These are phyloP conservation scores for Mechanitis mazaeus DNA, from an alignment of 2,888 invertebrate genomes.

Conservation along the genomic window DNA sequence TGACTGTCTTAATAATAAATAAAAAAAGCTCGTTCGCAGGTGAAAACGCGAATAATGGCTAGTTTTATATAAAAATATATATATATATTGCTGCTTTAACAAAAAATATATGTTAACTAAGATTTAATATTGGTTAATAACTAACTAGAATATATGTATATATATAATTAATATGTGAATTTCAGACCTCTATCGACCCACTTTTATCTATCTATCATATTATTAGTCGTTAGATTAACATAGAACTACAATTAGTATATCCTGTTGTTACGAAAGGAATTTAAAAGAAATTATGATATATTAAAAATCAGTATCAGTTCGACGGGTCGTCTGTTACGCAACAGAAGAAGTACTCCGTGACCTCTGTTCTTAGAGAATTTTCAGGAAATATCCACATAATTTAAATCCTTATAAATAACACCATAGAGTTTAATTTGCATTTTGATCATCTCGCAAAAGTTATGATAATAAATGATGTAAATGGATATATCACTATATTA, in stretches of 20 bases:
- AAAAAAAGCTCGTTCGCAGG: no score
- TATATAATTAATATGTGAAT: neutral
- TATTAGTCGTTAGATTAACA: slow-evolving; percentile 10
- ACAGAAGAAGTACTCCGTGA: slow-evolving; percentile 26
- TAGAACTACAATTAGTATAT: slow-evolving; percentile 22
- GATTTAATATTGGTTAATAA: no score
- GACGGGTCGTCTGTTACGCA: slow-evolving; percentile 24
- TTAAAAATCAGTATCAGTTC: slow-evolving; percentile 22
- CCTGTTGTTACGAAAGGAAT: slow-evolving; percentile 24
- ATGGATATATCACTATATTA: no score
- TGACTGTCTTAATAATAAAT: no score
- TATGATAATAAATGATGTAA: no score
- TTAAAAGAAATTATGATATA: slow-evolving; percentile 23
- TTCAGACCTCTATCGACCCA: neutral
- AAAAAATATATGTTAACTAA: no score
- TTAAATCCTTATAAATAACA: slow-evolving; percentile 14
- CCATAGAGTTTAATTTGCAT: slow-evolving; percentile 16
- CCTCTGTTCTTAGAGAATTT: slow-evolving; percentile 23
- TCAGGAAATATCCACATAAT: slow-evolving; percentile 22
- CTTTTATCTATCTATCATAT: neutral
- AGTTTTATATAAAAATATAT: no score
- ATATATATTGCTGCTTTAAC: no score
- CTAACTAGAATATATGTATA: no score
- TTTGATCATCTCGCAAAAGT: neutral
- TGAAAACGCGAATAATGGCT: no score